Base-by-base conservation (phyloP, 2,888 invertebrate species). In the Theodoxus fluviatilis region DNA sequence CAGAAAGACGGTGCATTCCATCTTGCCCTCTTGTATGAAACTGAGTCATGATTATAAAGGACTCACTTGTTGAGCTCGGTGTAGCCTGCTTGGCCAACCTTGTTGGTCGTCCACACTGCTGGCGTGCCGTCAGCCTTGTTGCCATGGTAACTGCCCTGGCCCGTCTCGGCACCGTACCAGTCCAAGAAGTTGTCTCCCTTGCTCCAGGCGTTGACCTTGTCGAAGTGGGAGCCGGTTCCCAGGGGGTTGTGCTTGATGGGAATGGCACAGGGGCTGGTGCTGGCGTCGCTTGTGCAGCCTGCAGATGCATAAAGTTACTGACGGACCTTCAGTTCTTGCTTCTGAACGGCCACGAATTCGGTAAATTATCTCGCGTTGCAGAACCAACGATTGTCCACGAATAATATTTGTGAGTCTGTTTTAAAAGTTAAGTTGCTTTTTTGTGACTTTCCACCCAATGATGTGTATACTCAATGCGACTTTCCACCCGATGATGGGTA, bases 21-120 rank as follows among this genome's bases (percentile, higher is more conserved):
- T 12, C 18, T 12, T 43, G 12, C 18, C 43, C 43, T 43, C 9
- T 12, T 43, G 9, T 9, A 9, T 12, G 9, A 43, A 43, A 43
- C 9, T 43, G 15, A 12, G 43, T 15, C 18, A 12, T 43, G 43
- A 12, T 43, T 43, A 15, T 43, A 43, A 43, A 43, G 43, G 22
- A 73, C 77, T 69, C 71, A 81, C 82, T 70, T 75, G 71, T 83
- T 84, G 1, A 78, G 68, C 18, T 68, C 66, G 47, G 69, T 78
- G 72, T 78, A 78, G n/a, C 77, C 79, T 1, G 72, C 47, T 31
- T 74, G 73, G 0, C 80, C 78, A 0, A 74, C 78, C 1, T 77
- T 71, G 65, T 78, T 85, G 31, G 81, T 78, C 0, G 84, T 81
- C 81, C 86, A 87, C 4, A 81, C 83, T 70, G 79, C 75, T 37